Conservation (phyloP, 2,888 invertebrate genomes). For the Harpalus rufipes region DNA sequence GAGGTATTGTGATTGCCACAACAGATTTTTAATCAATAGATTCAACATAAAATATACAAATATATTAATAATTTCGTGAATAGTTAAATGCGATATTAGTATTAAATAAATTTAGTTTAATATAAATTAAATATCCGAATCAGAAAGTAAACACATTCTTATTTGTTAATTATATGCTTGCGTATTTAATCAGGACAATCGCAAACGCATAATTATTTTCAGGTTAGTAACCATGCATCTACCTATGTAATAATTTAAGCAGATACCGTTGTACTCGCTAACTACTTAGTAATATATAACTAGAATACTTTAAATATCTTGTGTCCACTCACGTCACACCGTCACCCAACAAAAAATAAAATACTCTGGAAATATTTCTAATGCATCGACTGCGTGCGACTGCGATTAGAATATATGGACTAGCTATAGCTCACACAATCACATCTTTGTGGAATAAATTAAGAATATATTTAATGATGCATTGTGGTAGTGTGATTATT, state of each 20-base stretch:
- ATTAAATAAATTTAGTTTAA: too few species aligned
- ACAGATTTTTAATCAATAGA: too few species aligned
- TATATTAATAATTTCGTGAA: too few species aligned
- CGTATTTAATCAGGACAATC: not conserved
- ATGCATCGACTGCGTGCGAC: constrained; percentile 7
- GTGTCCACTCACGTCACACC: not conserved
- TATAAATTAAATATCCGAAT: too few species aligned
- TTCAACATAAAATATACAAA: too few species aligned
- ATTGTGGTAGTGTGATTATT: constrained; percentile 22
- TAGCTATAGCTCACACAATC: constrained; percentile 13
- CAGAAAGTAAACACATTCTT: too few species aligned
- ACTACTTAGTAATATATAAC: not conserved
- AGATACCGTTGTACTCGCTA: not conserved
- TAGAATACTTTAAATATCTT: not conserved
- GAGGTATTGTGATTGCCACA: too few species aligned
- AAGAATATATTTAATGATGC: constrained; percentile 35
- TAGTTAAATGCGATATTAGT: too few species aligned
- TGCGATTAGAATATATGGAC: constrained; percentile 13
- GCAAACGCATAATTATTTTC: not conserved
- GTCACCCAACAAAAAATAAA: not conserved
- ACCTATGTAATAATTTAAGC: not conserved
- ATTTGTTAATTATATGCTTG: too few species aligned
- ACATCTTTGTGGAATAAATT: constrained; percentile 45
- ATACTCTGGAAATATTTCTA: not conserved
- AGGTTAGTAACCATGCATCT: not conserved